phyloP scores from a whole-genome alignment of 2,113 vertebrate species.

The Lycocorax pyrrhopterus region DNA sequence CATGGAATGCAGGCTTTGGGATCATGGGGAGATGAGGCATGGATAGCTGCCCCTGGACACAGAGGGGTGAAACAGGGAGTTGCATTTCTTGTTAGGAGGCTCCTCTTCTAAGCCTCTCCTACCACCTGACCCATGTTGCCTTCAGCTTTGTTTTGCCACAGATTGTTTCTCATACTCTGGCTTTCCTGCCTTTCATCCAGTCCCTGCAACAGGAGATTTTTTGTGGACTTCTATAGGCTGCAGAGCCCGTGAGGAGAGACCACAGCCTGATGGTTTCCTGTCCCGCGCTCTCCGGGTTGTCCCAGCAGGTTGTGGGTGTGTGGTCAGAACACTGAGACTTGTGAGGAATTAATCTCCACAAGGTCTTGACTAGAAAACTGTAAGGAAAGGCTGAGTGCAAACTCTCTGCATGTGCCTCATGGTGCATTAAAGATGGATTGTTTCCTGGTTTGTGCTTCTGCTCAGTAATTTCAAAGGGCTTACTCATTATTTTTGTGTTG shows the following conservation, averaged over 20 bases:
- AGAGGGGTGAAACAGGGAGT: background rate
- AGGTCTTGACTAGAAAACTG: background rate
- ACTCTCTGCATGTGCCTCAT: background rate
- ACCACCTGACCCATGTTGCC: background rate
- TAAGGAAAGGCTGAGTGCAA: background rate
- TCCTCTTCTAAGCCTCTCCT: background rate
- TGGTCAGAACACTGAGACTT: background rate
- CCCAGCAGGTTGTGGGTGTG: background rate
- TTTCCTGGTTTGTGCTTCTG: slow-evolving; percentile 10
- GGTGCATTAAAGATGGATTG: background rate
- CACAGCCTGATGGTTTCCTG: background rate
- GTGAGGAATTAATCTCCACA: background rate
- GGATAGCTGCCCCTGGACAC: background rate
- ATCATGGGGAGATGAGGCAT: background rate
- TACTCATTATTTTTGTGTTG: slow-evolving; percentile 44
- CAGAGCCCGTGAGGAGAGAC: background rate
- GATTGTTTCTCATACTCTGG: background rate
- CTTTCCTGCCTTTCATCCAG: background rate
- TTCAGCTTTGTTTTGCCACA: background rate
- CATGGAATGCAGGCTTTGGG: background rate
- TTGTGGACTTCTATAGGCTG: background rate
- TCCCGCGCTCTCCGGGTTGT: background rate
- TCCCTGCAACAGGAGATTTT: background rate
- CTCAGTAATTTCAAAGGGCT: slow-evolving; percentile 23
- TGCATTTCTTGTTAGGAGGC: background rate